phyloP scores from a whole-genome alignment of 1,140 invertebrate genomes.

The Hylaeus anthracinus region DNA sequence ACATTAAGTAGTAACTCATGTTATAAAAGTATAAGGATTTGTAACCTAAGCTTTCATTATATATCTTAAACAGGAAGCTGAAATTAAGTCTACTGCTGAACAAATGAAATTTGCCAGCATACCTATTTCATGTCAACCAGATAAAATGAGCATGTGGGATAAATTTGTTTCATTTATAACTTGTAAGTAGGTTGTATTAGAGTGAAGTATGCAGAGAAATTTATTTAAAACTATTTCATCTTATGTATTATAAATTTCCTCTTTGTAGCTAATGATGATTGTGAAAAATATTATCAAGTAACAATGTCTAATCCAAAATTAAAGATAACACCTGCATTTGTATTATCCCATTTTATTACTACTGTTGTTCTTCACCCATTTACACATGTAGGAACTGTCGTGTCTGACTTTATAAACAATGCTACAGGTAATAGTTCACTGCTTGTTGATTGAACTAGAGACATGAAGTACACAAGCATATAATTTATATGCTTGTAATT shows the following conservation, averaged over 20 bases:
- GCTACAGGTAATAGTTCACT: conserved; percentile 61
- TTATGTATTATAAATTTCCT: not conserved
- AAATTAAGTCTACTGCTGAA: conserved; percentile 62
- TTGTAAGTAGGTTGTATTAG: conserved; percentile 25
- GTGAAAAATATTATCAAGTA: conserved; percentile 66
- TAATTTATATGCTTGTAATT: not conserved
- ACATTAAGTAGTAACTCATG: conserved; percentile 2
- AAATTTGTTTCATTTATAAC: conserved; percentile 26
- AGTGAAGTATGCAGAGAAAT: not conserved
- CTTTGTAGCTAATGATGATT: conserved; percentile 56
- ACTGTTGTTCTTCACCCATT: conserved; percentile 61
- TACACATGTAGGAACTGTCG: conserved; percentile 44
- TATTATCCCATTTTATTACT: conserved; percentile 64
- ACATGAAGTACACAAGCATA: not conserved
- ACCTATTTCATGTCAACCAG: conserved; percentile 64
- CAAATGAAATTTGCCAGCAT: conserved; percentile 57
- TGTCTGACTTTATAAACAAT: conserved; percentile 62
- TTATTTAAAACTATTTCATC: not conserved
- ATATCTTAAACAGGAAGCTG: conserved; percentile 61
- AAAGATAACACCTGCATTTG: conserved; percentile 68
- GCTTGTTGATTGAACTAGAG: not conserved
- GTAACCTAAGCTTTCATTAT: not conserved
- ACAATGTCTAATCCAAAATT: conserved; percentile 64
- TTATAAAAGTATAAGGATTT: not conserved
- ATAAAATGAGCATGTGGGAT: conserved; percentile 59